Conservation (phyloP, 2,888 invertebrate species). For the Diloba caeruleocephala region DNA sequence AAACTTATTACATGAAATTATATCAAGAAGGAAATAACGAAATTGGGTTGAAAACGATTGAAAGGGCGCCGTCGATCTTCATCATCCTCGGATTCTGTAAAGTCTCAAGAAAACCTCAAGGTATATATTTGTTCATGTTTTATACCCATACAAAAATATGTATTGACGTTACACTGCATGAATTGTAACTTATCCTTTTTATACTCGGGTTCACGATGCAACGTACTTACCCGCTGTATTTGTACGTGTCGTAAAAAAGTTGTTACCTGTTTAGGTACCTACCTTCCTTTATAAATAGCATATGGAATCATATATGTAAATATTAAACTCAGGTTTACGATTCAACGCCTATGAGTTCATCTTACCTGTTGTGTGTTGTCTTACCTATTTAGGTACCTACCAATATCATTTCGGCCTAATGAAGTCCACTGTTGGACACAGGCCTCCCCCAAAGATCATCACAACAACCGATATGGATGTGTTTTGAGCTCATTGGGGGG, state of each 20-base stretch:
- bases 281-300: too few species aligned
- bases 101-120: not conserved
- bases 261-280: too few species aligned
- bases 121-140: not conserved
- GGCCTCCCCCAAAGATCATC: too few species aligned
- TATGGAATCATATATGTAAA: too few species aligned
- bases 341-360: too few species aligned
- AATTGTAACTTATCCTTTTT: conserved; percentile 5
- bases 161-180: not conserved
- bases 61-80: conserved; percentile 2
- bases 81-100: conserved; percentile 1
- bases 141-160: not conserved
- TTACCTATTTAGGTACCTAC: not conserved
- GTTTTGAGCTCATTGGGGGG: too few species aligned
- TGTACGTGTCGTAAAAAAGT: not conserved
- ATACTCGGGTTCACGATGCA: not conserved
- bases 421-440: too few species aligned
- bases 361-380: not conserved
- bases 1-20: too few species aligned
- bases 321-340: too few species aligned
- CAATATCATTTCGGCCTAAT: too few species aligned
- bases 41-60: not conserved
- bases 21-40: not conserved
- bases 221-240: not conserved
- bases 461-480: too few species aligned